phyloP scores from a whole-genome alignment of 2,113 vertebrate species.

The Anarrhichthys ocellatus region DNA sequence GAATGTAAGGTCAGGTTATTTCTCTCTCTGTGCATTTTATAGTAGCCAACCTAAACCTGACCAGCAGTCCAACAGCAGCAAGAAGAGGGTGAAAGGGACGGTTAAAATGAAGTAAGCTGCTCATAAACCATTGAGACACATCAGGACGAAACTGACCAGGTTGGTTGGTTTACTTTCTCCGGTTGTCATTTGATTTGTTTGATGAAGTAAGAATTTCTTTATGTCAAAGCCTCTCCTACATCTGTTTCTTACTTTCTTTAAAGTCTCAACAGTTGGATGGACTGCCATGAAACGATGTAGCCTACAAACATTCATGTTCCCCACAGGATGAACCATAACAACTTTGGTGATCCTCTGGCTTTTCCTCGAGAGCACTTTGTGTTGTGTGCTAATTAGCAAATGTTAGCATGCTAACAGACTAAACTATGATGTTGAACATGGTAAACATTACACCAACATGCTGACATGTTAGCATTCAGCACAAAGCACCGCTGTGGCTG shows the following conservation, averaged over 20 bases:
- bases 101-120: constrained; percentile 14
- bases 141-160: constrained; percentile 4
- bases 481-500: not conserved
- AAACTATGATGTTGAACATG: not conserved
- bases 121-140: not conserved
- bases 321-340: not conserved
- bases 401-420: not conserved
- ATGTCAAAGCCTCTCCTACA: not conserved
- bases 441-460: constrained; percentile 1
- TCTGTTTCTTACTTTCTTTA: not conserved
- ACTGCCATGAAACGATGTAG: not conserved
- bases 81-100: not conserved
- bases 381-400: not conserved
- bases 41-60: constrained; percentile 28
- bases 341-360: not conserved
- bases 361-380: not conserved
- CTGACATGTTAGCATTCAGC: not conserved
- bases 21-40: constrained; percentile 48
- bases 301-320: not conserved
- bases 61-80: constrained; percentile 20
- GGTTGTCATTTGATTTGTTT: not conserved
- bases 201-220: not conserved
- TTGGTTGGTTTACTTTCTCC: not conserved
- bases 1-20: constrained; percentile 65
- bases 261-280: not conserved